A percentile compares a stretch with the other conserved stretches of the same genome.
Conservation (phyloP, 2,113 vertebrate genomes). For the Hepsetus odoe region DNA sequence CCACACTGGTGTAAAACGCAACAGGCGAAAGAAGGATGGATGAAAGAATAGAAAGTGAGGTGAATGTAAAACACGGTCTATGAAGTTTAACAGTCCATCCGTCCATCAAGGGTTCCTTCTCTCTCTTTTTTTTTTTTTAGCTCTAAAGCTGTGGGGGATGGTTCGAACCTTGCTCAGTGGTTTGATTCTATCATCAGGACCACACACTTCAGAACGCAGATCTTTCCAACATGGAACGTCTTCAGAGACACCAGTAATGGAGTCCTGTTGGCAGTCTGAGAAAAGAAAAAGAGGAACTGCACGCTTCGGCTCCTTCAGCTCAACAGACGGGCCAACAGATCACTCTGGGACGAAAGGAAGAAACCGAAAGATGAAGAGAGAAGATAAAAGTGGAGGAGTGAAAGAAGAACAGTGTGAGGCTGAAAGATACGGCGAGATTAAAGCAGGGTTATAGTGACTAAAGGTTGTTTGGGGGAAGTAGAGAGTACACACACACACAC, state of each 20-base stretch:
- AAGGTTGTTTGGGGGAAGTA: neutral
- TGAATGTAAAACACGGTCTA: slow-evolving; percentile 1
- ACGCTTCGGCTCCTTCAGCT: neutral
- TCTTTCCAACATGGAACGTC: neutral
- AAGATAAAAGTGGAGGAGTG: neutral
- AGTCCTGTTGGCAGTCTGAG: neutral
- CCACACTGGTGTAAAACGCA: slow-evolving; percentile 15
- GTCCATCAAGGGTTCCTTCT: neutral
- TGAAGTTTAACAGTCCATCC: neutral
- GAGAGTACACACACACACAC: too few relatives aligned
- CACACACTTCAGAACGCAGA: neutral
- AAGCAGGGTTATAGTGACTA: neutral
- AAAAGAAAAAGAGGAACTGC: neutral
- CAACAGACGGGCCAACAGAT: neutral
- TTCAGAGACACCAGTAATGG: neutral
- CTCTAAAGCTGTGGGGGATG: neutral
- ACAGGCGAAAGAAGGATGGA: slow-evolving; percentile 37
- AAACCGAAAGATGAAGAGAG: slow-evolving; percentile 8
- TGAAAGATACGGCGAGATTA: neutral
- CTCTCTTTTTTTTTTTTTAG: neutral
- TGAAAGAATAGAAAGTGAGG: slow-evolving; percentile 15
- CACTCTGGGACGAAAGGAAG: slow-evolving; percentile 11
- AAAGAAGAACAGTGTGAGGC: neutral
- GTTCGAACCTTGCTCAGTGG: neutral
- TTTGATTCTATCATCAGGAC: neutral